Evolutionary conservation across 1,140 invertebrate genomes (phyloP).

Genomic region (Drosophila prosaltans): DNA sequence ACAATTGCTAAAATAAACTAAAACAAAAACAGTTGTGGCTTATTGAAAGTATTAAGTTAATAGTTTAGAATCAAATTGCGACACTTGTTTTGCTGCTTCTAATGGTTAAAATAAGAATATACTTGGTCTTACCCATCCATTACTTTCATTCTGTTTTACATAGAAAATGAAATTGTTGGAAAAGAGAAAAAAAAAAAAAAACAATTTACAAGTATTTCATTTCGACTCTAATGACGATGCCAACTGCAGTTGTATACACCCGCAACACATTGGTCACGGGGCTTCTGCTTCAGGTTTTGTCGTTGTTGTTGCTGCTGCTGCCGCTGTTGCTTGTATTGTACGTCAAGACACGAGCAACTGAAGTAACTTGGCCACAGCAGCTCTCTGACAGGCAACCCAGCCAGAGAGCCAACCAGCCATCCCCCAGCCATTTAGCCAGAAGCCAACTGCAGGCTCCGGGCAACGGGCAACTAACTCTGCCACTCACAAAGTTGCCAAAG

Average conservation of each 20-base stretch:
- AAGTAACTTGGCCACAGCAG: slow-evolving; percentile 12
- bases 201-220: background rate
- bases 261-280: slow-evolving; percentile 43
- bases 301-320: background rate
- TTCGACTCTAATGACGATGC: slow-evolving; percentile 28
- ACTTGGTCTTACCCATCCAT: background rate
- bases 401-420: background rate
- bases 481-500: slow-evolving; percentile 21
- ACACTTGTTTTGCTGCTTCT: too few relatives aligned
- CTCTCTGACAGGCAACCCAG: background rate
- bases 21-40: too few relatives aligned
- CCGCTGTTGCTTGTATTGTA: background rate
- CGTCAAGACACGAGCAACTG: background rate
- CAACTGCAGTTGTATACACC: slow-evolving; percentile 46
- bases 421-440: background rate
- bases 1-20: too few relatives aligned
- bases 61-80: too few relatives aligned
- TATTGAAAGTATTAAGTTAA: too few relatives aligned
- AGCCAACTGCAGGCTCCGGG: slow-evolving; percentile 9
- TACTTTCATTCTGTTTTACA: background rate
- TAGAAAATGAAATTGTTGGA: background rate
- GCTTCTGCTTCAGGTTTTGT: slow-evolving; percentile 6
- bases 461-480: slow-evolving; percentile 9
- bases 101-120: background rate
- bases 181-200: background rate